These are phyloP conservation scores for Euura saliciscinereae DNA, from an alignment of 1,140 invertebrate genomes.

Conservation along the genomic window DNA sequence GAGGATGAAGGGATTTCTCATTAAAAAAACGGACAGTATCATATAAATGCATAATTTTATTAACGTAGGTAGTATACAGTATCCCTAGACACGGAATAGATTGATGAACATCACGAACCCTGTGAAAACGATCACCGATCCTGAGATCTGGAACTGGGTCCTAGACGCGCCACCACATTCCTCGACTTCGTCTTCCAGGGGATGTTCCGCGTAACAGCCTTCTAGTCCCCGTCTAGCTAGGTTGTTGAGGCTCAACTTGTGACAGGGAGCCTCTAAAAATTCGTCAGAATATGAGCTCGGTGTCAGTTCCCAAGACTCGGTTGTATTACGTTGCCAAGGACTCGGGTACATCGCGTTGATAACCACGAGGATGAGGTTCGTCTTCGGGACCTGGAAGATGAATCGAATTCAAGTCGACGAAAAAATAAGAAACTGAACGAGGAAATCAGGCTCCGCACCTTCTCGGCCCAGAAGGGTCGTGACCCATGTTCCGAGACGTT, in stretches of 20 bases:
- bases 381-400: slow-evolving; percentile 71
- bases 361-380: slow-evolving; percentile 82
- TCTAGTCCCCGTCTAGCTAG: slow-evolving; percentile 70
- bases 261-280: slow-evolving; percentile 65
- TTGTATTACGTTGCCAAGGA: slow-evolving; percentile 47
- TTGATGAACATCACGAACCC: slow-evolving; percentile 21
- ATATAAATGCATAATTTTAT: too few species aligned
- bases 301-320: slow-evolving; percentile 42
- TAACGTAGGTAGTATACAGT: too few species aligned
- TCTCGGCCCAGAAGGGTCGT: slow-evolving; percentile 51
- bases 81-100: too few species aligned
- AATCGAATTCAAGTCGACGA: slow-evolving; percentile 12
- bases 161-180: slow-evolving; percentile 53
- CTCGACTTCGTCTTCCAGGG: slow-evolving; percentile 63
- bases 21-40: too few species aligned
- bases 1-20: too few species aligned
- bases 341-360: slow-evolving; percentile 62
- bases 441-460: slow-evolving; percentile 35
- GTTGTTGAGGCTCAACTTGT: slow-evolving; percentile 74
- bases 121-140: slow-evolving; percentile 29
- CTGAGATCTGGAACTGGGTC: slow-evolving; percentile 28
- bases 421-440: background rate
- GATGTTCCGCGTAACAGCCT: slow-evolving; percentile 77
- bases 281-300: slow-evolving; percentile 54
- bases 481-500: slow-evolving; percentile 41